Conservation (phyloP, 2,113 vertebrate genomes). For the Neotragus moschatus region DNA sequence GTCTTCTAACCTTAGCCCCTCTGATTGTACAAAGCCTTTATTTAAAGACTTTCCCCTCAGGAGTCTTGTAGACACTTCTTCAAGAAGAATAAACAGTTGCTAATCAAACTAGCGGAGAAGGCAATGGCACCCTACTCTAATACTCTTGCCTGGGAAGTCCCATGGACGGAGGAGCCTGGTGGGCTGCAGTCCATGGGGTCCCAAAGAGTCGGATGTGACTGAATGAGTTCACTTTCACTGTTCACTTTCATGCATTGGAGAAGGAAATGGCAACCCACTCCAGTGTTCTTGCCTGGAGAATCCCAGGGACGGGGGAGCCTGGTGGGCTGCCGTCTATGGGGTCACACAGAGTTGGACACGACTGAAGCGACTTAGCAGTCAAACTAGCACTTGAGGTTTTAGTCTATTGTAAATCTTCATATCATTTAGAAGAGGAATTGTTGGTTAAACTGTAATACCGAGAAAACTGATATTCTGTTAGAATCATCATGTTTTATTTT, state of each 20-base stretch:
- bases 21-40: constrained; percentile 27
- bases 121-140: too few relatives aligned
- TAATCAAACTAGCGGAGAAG: background rate
- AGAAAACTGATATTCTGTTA: constrained; percentile 1
- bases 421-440: background rate
- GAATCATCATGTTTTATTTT: background rate
- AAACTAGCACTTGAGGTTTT: background rate
- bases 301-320: too few relatives aligned
- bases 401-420: background rate
- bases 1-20: background rate
- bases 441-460: background rate
- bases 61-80: background rate
- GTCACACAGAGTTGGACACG: too few relatives aligned
- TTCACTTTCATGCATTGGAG: too few relatives aligned
- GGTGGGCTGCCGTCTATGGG: too few relatives aligned
- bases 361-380: background rate
- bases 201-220: too few relatives aligned
- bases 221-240: too few relatives aligned
- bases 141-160: too few relatives aligned
- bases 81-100: background rate
- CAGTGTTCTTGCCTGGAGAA: too few relatives aligned
- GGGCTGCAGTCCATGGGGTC: too few relatives aligned
- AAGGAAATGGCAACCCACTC: too few relatives aligned
- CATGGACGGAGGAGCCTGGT: too few relatives aligned
- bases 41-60: background rate